A percentile compares a stretch with the other conserved stretches of the same genome.
Conservation (phyloP, 2,113 vertebrate genomes). For the Xyliphius kryptos region DNA sequence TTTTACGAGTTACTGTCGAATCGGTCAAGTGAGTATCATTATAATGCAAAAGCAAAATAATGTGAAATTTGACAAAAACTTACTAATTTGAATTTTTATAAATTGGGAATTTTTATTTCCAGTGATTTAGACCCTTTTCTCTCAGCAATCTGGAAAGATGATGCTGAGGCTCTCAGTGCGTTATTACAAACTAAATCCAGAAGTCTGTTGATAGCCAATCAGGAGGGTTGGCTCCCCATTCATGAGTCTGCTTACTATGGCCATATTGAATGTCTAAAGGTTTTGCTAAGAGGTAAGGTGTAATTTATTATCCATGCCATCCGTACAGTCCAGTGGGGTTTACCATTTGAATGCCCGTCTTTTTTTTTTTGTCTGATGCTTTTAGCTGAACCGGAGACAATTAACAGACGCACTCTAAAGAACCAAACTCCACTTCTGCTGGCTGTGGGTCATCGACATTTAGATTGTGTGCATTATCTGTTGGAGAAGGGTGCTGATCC, state of each 20-base stretch:
- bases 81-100: too few relatives aligned
- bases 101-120: slow-evolving; percentile 22
- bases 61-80: too few relatives aligned
- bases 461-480: slow-evolving; percentile 66
- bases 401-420: slow-evolving; percentile 74
- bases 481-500: slow-evolving; percentile 77
- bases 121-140: slow-evolving; percentile 69
- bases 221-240: slow-evolving; percentile 80
- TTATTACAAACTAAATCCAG: slow-evolving; percentile 61
- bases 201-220: slow-evolving; percentile 69
- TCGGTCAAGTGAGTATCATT: slow-evolving; percentile 33
- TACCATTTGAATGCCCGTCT: background rate
- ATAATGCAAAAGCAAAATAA: too few relatives aligned
- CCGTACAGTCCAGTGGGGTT: too few relatives aligned
- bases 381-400: slow-evolving; percentile 74
- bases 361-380: background rate
- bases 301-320: background rate
- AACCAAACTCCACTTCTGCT: slow-evolving; percentile 79
- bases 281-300: slow-evolving; percentile 75
- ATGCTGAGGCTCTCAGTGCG: slow-evolving; percentile 53
- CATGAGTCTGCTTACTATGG: slow-evolving; percentile 83
- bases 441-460: slow-evolving; percentile 61
- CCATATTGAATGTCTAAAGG: slow-evolving; percentile 70
- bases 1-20: slow-evolving; percentile 29
- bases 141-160: slow-evolving; percentile 61